Base-by-base conservation (phyloP, 2,113 vertebrate species). In the Zosterops japonicus region DNA sequence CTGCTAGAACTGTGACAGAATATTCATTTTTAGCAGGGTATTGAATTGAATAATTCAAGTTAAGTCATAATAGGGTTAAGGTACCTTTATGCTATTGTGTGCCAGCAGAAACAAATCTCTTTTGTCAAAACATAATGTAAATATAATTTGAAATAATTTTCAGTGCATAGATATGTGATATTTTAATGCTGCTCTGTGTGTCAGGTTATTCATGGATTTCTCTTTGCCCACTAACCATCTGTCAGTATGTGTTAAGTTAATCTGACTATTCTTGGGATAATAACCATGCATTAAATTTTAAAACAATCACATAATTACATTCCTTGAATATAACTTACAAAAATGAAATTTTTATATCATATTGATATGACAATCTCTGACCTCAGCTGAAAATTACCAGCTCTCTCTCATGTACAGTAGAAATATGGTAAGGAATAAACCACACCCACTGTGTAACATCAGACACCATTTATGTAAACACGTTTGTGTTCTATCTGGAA, bases 291-390 rank as follows among this genome's bases (percentile, higher is more conserved):
- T 67, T 90, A 77, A 22, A 90, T 17, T 92, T 92, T 75, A 70
- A 87, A 89, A 90, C 57, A 83, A 56, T 83, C 57, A 15, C 36
- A 28, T 41, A 57, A 94, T 80, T 76, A 83, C 16, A 93, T 93
- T 93, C 77, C 82, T 83, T 33, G 65, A 89, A 61, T 44, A 94
- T 15, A 95, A 92, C 44, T 46, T 87, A 53, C 39, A 89, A 22
- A 65, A 90, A 55, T 52, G 33, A 81, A 94, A 29, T 55, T 55
- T 95, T 95, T 98, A 96, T 97, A 97, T 98, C 94, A 97, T 97
- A 97, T 97, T 97, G 68, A 97, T 98, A 97, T 95, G 94, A 89
- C 17, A 90, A 65, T 89, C 65, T 96, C 65, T 96, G 93, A 97
- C 76, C 79, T 97, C 91, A 95, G 77, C 91, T 96, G 94, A 84